Evolutionary conservation across 1,140 invertebrate genomes (phyloP).

Genomic region (Achroia grisella): DNA sequence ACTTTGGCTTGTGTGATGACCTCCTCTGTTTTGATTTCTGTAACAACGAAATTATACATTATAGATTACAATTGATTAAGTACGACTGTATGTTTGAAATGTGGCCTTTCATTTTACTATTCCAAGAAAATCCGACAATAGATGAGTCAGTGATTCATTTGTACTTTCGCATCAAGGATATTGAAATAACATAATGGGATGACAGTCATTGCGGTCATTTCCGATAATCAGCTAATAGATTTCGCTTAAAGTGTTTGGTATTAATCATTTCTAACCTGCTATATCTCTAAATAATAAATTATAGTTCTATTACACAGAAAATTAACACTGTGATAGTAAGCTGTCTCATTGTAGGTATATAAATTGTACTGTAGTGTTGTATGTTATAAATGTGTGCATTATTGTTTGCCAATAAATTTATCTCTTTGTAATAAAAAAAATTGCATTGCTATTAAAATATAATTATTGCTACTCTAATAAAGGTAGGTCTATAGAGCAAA

Average conservation of each 20-base stretch:
- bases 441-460: no score
- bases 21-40: constrained; percentile 68
- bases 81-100: constrained; percentile 50
- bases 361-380: no score
- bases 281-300: no score
- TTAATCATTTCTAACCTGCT: no score
- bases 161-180: constrained; percentile 36
- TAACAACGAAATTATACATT: constrained; percentile 49
- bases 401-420: no score
- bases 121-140: constrained; percentile 66
- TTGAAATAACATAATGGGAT: constrained; percentile 56
- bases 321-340: no score
- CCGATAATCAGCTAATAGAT: constrained; percentile 55
- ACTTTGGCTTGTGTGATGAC: constrained; percentile 61
- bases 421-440: no score
- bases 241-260: constrained; percentile 4
- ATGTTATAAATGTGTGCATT: no score
- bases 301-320: no score
- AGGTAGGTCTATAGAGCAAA: no score
- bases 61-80: constrained; percentile 46
- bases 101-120: constrained; percentile 61
- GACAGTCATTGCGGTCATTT: constrained; percentile 24
- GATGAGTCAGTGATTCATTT: constrained; percentile 59
- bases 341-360: no score
- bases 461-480: no score